Evolutionary conservation across 2,113 vertebrate species (phyloP).

Genomic region (Cervus canadensis): DNA sequence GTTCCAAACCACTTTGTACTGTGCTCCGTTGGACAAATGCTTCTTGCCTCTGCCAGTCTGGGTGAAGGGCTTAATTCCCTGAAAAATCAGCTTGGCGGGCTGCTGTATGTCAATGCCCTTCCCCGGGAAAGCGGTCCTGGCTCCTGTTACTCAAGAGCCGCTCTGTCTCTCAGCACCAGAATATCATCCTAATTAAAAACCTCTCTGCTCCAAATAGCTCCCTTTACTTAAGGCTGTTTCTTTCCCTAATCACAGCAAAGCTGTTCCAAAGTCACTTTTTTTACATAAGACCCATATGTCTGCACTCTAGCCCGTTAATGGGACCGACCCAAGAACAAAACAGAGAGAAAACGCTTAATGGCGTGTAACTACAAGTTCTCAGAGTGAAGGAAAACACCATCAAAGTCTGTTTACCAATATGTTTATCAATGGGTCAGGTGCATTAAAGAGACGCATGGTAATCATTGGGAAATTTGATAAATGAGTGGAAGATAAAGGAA

Average conservation of each 20-base stretch:
- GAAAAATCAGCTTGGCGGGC: neutral
- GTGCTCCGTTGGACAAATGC: neutral
- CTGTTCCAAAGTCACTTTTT: neutral
- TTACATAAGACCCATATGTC: neutral
- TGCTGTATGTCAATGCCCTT: accelerated
- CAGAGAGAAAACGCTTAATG: neutral
- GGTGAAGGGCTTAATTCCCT: neutral
- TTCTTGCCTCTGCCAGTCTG: neutral
- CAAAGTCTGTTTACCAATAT: neutral
- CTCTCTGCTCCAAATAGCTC: constrained; percentile 27
- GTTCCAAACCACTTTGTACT: neutral
- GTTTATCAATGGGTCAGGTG: neutral
- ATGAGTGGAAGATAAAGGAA: neutral
- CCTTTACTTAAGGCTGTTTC: neutral
- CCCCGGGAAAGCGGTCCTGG: neutral
- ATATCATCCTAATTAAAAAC: neutral
- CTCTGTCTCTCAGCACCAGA: neutral
- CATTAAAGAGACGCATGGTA: neutral
- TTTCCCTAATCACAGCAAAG: neutral
- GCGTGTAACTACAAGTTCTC: neutral
- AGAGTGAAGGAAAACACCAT: neutral
- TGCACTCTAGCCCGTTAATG: neutral
- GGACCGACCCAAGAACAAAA: neutral
- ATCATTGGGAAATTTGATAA: neutral
- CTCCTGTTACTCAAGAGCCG: neutral